Evolutionary conservation across 2,797 vertebrate species (phyloP).

Genomic region (Hylomyscus alleni): DNA sequence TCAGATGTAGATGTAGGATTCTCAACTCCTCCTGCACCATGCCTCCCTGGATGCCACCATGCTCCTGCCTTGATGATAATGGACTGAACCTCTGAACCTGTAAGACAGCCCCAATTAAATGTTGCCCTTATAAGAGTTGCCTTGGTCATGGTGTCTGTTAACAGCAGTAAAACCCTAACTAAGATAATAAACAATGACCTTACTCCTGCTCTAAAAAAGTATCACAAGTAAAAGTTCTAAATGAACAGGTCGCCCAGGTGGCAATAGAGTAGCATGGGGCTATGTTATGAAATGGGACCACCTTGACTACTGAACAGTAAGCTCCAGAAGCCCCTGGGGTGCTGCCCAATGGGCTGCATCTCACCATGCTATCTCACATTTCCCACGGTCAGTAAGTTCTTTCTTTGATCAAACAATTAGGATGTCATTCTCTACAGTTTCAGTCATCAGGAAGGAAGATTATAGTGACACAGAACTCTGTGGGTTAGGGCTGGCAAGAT

Average conservation of each 20-base stretch:
- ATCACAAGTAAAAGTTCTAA: not conserved
- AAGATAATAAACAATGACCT: not conserved
- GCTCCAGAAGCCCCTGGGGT: not conserved
- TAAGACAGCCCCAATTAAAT: too few relatives aligned
- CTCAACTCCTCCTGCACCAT: too few relatives aligned
- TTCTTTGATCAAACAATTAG: not conserved
- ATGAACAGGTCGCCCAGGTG: not conserved
- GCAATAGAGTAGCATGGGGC: not conserved
- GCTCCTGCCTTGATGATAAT: too few relatives aligned
- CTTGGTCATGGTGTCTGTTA: too few relatives aligned
- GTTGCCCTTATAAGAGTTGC: too few relatives aligned
- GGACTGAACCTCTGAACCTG: too few relatives aligned
- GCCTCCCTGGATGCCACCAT: too few relatives aligned
- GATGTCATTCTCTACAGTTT: not conserved
- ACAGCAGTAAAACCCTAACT: too few relatives aligned
- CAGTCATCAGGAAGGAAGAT: not conserved
- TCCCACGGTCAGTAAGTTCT: not conserved
- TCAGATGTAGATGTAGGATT: too few relatives aligned
- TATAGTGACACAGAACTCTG: conserved; percentile 15
- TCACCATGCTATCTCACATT: not conserved
- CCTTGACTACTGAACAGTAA: not conserved
- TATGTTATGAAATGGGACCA: not conserved
- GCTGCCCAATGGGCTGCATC: not conserved
- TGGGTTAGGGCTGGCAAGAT: too few relatives aligned
- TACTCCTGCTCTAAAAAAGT: not conserved